Evolutionary conservation across 2,888 invertebrate genomes (phyloP), one percentile per base, ranked within the genome.

Genomic region (Allolobophora icterica): DNA sequence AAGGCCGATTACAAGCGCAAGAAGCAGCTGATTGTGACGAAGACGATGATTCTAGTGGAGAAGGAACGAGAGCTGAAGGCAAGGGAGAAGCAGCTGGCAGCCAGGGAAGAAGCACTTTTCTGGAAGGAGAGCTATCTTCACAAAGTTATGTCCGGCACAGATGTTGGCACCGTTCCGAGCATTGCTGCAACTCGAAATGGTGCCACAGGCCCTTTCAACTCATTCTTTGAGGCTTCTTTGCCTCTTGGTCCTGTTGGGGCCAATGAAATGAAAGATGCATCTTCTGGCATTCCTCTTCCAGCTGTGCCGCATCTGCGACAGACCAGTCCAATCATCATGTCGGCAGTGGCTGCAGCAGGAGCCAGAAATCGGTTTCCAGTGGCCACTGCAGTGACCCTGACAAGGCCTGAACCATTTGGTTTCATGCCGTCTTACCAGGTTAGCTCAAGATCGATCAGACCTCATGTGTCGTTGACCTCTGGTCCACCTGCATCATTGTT

Each of bases 1-100:
- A 87, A 87, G 38, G 34, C 87, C 15, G 87, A 87, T 24, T 87
- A 87, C 87, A 87, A 87, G 38, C 87, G 87, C 34, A 89, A 89
- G 35, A 89, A 89, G 89, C 89, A 89, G 89, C 11, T 89, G 45
- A 89, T 89, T 33, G 52, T 45, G 45, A 89, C 89, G 33, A 89
- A 89, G 89, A 89, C 33, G 42, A 42, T 45, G 89, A 33, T 45
- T 89, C 89, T 89, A 0, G 89, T 45, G 89, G 89, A 89, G 89
- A 45, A 45, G 45, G 89, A 89, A 21, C 38, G 45, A 89, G 52
- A 89, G 45, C 89, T 89, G 45, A 52, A n/a, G 42, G 89, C 89
- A 33, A 1, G 52, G 35, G 89, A 89, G 89, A 52, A 89, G 38
- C 45, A 89, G 89, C 45, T 89, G 89, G 52, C 42, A 17, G 89